Base-by-base conservation (phyloP, 1,140 invertebrate genomes). In the Psilanteris sp. region DNA sequence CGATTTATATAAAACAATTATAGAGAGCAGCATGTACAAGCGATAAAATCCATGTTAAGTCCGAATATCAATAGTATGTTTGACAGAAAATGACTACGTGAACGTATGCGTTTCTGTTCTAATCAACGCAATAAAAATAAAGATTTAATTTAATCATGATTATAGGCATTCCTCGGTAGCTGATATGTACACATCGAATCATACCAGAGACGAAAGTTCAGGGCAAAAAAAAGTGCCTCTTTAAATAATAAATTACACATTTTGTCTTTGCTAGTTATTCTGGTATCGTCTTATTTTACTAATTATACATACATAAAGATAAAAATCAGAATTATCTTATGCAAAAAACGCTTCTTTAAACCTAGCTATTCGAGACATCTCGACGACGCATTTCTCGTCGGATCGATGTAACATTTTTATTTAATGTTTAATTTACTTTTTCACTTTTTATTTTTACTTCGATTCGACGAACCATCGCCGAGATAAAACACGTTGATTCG, bases 281-380 rank as follows among this genome's bases (percentile, higher is more conserved):
- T 80, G 75, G 44, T 78, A 78, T 79, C 79, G 77, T 80, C 78
- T 83, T 81, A 78, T 81, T 80, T 77, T 26, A 71, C 76, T 76
- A 73, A 61, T 79, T 64, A 80, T 76, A 81, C 73, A 55, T 79
- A 78, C 70, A 68, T 72, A 71, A 71, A 54, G 74, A 79, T 79
- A 74, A 72, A 78, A 78, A 79, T 75, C 36, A 77, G 59, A 78
- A 70, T 76, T 76, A 68, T 66, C 50, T 75, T 75, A 70, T 52
- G 72, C 41, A 62, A 72, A 72, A 78, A 61, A 62, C 39, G 57
- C 8, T 46, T 44, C 0, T 27, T 70, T 61, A 70, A 62, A 46
- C 55, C 57, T 62, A 55, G 13, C 66, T 64, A 72, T 39, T 79
- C 67, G 55, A 52, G 10, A 67, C 36, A 43, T 32, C 37, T 64